Evolutionary conservation across 1,140 invertebrate genomes (phyloP), one percentile per base, ranked within the genome.

Genomic region (Solenopsis invicta): DNA sequence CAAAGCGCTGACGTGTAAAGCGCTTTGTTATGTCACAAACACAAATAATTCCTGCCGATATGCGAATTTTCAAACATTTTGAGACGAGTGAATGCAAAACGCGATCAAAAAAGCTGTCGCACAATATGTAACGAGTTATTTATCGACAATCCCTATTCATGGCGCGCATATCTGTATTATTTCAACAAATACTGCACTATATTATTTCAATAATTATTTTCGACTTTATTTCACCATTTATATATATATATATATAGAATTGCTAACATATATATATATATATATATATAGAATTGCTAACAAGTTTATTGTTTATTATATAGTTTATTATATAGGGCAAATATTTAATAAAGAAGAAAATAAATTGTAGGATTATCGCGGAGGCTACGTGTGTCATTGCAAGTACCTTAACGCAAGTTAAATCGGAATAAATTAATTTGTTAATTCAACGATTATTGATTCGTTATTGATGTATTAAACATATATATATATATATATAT

Each of bases 51-150:
- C 21, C 41, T 61, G 54, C 24, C 69, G 45, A 75, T 74, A 75
- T 74, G 37, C 24, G 54, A 74, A 84, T 74, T 74, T 84, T 61
- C 69, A 37, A 74, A 84, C 45, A 74, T 84, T 82, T 82, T 37
- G 34, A 45, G 13, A 50, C 37, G n/a, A 75, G n/a, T 71, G 24
- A 24, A 62, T 41, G 34, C 8, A 34, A 61, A 64, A 29, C 24
- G 18, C 16, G 54, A 74, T 84, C 54, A 74, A 75, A 84, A 84
- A 48, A 74, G 69, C 18, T 52, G 18, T 37, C 37, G 67, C 4
- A 50, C 45, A 37, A 84, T 56, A 24, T 48, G 13, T 74, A 66
- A 69, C 77, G 48, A 54, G 34, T 8, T 84, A 61, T 84, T 82
- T 84, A 75, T 75, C 48, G 29, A 37, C 45, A 24, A 4, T 69